phyloP scores from a whole-genome alignment of 2,888 invertebrate genomes.

The Selenia dentaria region DNA sequence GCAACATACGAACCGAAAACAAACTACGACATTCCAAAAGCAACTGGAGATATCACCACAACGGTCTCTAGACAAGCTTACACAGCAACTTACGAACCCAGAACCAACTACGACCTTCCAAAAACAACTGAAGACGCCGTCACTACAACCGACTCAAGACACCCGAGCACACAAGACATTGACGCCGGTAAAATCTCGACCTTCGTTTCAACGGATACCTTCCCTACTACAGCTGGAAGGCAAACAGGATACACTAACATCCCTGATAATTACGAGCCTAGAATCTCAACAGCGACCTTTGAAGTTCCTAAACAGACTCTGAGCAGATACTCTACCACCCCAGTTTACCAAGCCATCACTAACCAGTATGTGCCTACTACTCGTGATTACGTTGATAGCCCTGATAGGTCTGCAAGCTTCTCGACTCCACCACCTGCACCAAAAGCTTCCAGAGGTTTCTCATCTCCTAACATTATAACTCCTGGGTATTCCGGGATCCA shows the following conservation, averaged over 20 bases:
- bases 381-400: slow-evolving; percentile 23
- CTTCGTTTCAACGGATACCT: slow-evolving; percentile 21
- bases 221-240: slow-evolving; percentile 24
- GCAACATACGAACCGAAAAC: slow-evolving; percentile 27
- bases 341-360: slow-evolving; percentile 28
- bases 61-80: slow-evolving; percentile 7
- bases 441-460: slow-evolving; percentile 25
- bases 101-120: slow-evolving; percentile 21
- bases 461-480: slow-evolving; percentile 34
- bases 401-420: slow-evolving; percentile 27
- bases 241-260: slow-evolving; percentile 27
- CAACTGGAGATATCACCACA: slow-evolving; percentile 13
- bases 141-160: slow-evolving; percentile 15
- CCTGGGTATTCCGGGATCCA: slow-evolving; percentile 36
- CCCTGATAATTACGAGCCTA: slow-evolving; percentile 22
- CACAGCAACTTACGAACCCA: slow-evolving; percentile 25
- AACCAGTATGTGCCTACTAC: slow-evolving; percentile 30
- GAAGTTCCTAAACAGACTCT: slow-evolving; percentile 26
- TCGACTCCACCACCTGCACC: slow-evolving; percentile 27
- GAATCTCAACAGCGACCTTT: slow-evolving; percentile 24
- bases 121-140: slow-evolving; percentile 26
- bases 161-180: slow-evolving; percentile 19
- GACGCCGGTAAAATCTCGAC: slow-evolving; percentile 29
- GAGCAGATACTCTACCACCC: slow-evolving; percentile 30
- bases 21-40: slow-evolving; percentile 21